A percentile compares a stretch with the other conserved stretches of the same genome.
phyloP scores from a whole-genome alignment of 2,797 vertebrate species.

The Phataginus tetradactyla region DNA sequence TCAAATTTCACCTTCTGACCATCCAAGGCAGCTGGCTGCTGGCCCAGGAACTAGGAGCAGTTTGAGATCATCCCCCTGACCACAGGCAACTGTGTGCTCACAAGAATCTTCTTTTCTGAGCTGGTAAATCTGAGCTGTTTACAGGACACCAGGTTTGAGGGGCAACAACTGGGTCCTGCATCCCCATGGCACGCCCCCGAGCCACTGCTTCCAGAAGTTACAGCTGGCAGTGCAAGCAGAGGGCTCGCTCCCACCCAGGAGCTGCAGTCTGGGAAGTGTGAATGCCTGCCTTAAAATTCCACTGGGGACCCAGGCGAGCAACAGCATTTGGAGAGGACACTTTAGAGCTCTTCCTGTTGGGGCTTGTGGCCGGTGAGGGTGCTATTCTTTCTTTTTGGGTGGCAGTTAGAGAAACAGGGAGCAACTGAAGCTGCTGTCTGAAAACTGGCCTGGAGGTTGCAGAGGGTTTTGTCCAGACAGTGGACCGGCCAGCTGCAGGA shows the following conservation, averaged over 20 bases:
- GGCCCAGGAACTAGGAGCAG: conserved; percentile 64
- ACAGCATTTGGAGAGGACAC: neutral
- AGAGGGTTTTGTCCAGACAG: neutral
- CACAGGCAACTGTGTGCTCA: conserved; percentile 66
- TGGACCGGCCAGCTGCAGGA: neutral
- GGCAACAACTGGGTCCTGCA: neutral
- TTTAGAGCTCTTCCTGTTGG: neutral
- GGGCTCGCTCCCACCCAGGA: conserved; percentile 75
- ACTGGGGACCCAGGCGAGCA: neutral
- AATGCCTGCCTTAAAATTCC: conserved; percentile 73
- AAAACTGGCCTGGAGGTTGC: neutral
- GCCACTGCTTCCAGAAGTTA: neutral
- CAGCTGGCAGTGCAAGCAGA: conserved; percentile 23
- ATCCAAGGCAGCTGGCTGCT: conserved; percentile 75
- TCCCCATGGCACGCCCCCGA: neutral
- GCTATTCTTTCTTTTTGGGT: neutral
- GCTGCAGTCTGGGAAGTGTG: conserved; percentile 64
- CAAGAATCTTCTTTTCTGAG: conserved; percentile 37
- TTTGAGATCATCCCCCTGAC: conserved; percentile 60
- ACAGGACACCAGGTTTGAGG: neutral
- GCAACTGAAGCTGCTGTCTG: neutral
- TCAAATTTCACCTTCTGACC: conserved; percentile 87
- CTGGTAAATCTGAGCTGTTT: conserved; percentile 10
- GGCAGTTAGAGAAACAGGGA: neutral
- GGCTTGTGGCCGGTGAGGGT: neutral